Evolutionary conservation across 2,797 vertebrate genomes (phyloP).

Genomic region (Coranthus polyacanthus): DNA sequence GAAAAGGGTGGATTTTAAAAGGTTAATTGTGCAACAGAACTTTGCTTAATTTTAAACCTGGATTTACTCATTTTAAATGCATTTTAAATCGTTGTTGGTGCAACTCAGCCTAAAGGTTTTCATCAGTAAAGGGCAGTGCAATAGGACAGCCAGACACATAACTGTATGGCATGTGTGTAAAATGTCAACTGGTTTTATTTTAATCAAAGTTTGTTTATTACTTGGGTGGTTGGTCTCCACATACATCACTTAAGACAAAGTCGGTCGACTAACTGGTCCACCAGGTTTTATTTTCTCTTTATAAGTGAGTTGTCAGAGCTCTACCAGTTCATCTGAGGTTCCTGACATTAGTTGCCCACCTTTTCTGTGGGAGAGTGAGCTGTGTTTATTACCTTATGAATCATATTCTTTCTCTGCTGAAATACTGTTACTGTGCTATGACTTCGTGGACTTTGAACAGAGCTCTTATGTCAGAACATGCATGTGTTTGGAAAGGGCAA

Average conservation of each 20-base stretch:
- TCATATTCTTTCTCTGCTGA: slow-evolving; percentile 43
- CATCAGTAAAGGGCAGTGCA: too few relatives aligned
- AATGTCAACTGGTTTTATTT: slow-evolving; percentile 11
- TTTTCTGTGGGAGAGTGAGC: slow-evolving; percentile 50
- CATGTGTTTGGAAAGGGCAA: slow-evolving; percentile 45
- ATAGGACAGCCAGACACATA: slow-evolving; percentile 11
- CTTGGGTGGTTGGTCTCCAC: slow-evolving; percentile 9
- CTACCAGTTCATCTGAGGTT: slow-evolving; percentile 44
- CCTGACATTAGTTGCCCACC: slow-evolving; percentile 61
- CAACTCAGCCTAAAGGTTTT: too few relatives aligned
- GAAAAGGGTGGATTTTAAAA: too few relatives aligned
- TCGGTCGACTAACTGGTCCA: slow-evolving; percentile 33
- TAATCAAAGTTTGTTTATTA: slow-evolving; percentile 20
- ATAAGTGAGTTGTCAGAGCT: slow-evolving; percentile 43
- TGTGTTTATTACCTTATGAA: slow-evolving; percentile 51
- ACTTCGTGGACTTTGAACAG: slow-evolving; percentile 59
- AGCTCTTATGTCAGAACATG: slow-evolving; percentile 33
- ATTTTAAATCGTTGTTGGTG: too few relatives aligned
- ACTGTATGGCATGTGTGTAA: slow-evolving; percentile 14
- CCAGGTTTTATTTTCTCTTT: slow-evolving; percentile 47
- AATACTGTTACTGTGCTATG: slow-evolving; percentile 30
- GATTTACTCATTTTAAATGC: too few relatives aligned
- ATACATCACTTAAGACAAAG: slow-evolving; percentile 23
- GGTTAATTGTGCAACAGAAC: too few relatives aligned
- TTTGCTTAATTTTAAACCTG: too few relatives aligned